Evolutionary conservation across 2,888 invertebrate genomes (phyloP), one percentile per base, ranked within the genome.

Genomic region (Clivina fossor): DNA sequence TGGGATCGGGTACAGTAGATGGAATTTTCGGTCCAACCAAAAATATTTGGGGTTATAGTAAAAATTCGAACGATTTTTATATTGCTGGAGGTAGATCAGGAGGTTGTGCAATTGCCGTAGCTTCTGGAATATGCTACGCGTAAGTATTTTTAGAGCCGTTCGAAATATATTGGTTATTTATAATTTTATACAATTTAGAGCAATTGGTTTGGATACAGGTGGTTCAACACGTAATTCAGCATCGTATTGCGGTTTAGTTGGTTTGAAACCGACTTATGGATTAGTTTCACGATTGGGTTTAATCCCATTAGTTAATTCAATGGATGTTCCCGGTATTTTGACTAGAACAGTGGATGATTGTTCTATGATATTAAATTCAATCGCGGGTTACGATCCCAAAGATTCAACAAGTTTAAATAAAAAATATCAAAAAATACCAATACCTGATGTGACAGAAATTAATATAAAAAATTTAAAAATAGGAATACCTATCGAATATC

Each of bases 11-110:
- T 0, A 90, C 92, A 0, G 80, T 90, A 0, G 91, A 94, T 71
- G 92, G 93, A 0, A 81, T 89, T 65, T 90, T 83, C 74, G 98
- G 98, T 0, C 90, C 95, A 0, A 90, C 93, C 0, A 88, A 84
- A 63, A 98, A 97, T 73, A 81, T 93, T 3, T 97, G 95, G 93
- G 80, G 83, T 16, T 82, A 71, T 59, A 64, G 72, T 35, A 62
- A 62, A 49, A 65, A 73, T 2, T 64, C 70, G 15, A 69, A 75
- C 3, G 77, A 83, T 62, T 91, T 88, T 84, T 78, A 81, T 62
- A 89, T 97, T 60, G 79, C 93, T 54, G 99, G 99, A 4, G 99
- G 99, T 0, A 98, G 97, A 70, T 98, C 97, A 5, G 99, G 99
- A 1, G 99, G 99, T 0, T 93, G 94, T 68, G 98, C 98, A 15